Conservation (phyloP, 2,797 vertebrate genomes). For the Pitangus sulphuratus region DNA sequence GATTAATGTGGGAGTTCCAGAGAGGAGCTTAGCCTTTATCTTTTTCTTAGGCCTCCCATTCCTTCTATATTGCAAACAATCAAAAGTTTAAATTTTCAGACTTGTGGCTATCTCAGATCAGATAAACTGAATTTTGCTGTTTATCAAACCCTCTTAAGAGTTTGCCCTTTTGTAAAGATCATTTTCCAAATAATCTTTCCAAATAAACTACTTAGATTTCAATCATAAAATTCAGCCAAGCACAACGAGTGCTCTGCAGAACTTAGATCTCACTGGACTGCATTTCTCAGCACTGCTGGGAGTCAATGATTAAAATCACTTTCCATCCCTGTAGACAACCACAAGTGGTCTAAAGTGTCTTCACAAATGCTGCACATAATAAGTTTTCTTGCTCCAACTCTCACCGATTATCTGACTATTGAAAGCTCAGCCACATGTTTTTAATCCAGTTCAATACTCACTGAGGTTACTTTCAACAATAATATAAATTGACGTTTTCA, state of each 20-base stretch:
- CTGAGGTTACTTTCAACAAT: background rate
- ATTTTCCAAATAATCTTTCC: background rate
- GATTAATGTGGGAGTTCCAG: background rate
- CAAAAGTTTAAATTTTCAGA: background rate
- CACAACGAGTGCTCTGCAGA: background rate
- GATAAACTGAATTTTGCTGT: background rate
- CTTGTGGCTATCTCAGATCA: background rate
- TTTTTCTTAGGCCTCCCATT: background rate
- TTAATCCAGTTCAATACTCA: background rate
- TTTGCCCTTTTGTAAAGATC: background rate
- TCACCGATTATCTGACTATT: background rate
- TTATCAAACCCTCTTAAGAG: background rate
- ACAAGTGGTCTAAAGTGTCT: background rate
- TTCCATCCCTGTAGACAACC: background rate
- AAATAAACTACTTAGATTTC: background rate
- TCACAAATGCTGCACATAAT: background rate
- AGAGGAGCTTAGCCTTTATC: background rate
- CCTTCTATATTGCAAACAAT: background rate
- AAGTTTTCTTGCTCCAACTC: background rate
- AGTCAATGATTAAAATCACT: background rate
- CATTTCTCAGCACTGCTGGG: background rate
- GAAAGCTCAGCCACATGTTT: background rate
- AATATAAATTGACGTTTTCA: background rate
- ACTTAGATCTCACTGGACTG: background rate
- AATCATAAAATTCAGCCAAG: background rate